phyloP scores from a whole-genome alignment of 2,888 invertebrate genomes.

The Leptopilina syphax region DNA sequence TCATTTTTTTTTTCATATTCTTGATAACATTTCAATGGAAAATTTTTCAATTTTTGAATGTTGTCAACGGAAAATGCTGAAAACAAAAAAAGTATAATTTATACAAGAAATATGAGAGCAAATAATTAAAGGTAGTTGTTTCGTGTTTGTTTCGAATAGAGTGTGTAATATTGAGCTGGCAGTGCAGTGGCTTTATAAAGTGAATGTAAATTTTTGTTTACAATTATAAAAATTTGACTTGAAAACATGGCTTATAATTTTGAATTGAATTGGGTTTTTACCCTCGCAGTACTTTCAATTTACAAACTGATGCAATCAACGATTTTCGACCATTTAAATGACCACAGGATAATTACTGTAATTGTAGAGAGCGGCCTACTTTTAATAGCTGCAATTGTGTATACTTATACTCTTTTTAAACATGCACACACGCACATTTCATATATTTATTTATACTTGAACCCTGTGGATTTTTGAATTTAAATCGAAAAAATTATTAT shows the following conservation, averaged over 20 bases:
- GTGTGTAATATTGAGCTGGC: not conserved
- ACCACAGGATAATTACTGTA: slow-evolving; percentile 28
- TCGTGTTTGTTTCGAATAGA: no score
- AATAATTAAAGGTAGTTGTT: no score
- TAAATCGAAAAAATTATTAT: not conserved
- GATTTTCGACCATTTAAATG: slow-evolving; percentile 33
- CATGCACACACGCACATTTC: no score
- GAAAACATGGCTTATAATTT: not conserved
- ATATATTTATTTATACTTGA: not conserved
- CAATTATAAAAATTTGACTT: not conserved
- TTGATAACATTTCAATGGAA: no score
- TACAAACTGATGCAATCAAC: slow-evolving; percentile 19
- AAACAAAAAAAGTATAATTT: no score
- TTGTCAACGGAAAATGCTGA: no score
- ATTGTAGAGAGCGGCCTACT: slow-evolving; percentile 26
- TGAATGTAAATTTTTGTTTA: not conserved
- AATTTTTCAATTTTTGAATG: no score
- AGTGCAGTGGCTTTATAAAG: not conserved
- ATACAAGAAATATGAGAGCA: no score
- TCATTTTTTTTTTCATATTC: no score
- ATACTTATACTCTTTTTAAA: not conserved
- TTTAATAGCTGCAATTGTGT: slow-evolving; percentile 21
- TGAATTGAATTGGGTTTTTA: not conserved
- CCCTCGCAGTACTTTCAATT: slow-evolving; percentile 19
- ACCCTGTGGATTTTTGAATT: not conserved